Evolutionary conservation across 2,797 vertebrate genomes (phyloP).

Genomic region (Coccyzus lansbergi): DNA sequence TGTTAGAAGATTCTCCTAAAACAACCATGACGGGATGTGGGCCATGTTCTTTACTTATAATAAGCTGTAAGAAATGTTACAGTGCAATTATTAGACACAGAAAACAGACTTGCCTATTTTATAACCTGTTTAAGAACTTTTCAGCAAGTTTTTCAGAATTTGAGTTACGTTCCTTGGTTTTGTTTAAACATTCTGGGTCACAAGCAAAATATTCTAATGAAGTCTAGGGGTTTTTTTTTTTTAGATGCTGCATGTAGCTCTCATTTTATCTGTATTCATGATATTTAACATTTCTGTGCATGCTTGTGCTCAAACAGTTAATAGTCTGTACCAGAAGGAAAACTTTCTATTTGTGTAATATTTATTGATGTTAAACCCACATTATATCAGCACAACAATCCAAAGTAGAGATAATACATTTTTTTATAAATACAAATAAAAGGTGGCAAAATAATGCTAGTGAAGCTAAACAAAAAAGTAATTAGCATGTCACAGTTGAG

Average conservation of each 20-base stretch:
- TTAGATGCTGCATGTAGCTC: not conserved
- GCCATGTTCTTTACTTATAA: not conserved
- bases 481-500: slow-evolving; percentile 78
- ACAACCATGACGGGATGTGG: not conserved
- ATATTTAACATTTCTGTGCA: not conserved
- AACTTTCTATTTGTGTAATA: slow-evolving; percentile 75
- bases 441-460: slow-evolving; percentile 79
- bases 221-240: not conserved
- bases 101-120: not conserved
- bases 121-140: not conserved
- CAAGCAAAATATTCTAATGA: not conserved
- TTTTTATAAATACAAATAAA: slow-evolving; percentile 84
- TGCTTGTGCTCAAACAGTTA: slow-evolving; percentile 28
- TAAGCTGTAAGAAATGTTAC: not conserved
- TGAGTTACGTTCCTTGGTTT: not conserved
- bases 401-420: slow-evolving; percentile 79
- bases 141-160: not conserved
- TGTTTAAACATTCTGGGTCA: not conserved
- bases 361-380: slow-evolving; percentile 83
- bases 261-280: not conserved
- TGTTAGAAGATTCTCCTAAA: not conserved
- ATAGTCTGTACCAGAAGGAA: slow-evolving; percentile 55
- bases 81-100: not conserved
- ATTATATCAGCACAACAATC: slow-evolving; percentile 81
- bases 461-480: slow-evolving; percentile 79